A percentile compares a stretch with the other conserved stretches of the same genome.
These are phyloP conservation scores for Daubentonia madagascariensis DNA, from an alignment of 2,113 vertebrate species.

Conservation along the genomic window DNA sequence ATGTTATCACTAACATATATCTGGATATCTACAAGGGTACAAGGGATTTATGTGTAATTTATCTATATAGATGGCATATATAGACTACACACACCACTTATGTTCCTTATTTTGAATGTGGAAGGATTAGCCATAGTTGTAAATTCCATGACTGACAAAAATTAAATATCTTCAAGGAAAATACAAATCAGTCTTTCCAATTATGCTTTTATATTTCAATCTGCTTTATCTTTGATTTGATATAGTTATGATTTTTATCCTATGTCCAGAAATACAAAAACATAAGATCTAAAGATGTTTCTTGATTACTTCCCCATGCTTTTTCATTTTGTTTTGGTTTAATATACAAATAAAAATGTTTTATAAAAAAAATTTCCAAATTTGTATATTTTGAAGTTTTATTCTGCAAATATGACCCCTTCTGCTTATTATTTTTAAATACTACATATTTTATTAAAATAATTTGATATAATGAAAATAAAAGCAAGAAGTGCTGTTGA, in stretches of 20 bases:
- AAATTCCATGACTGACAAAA: not conserved
- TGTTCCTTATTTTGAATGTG: not conserved
- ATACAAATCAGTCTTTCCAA: not conserved
- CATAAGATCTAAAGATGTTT: not conserved
- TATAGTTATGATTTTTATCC: not conserved
- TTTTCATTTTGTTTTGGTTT: conserved; percentile 18
- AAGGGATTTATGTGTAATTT: not conserved
- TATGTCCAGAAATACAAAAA: not conserved
- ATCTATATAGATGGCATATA: not conserved
- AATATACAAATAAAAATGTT: not conserved
- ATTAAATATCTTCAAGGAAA: not conserved
- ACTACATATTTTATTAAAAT: not conserved
- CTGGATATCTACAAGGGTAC: not conserved
- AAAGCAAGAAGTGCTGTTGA: not conserved
- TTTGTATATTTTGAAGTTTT: conserved; percentile 2
- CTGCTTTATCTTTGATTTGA: not conserved
- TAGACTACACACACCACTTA: not conserved
- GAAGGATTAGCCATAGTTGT: not conserved
- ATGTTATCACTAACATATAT: not conserved
- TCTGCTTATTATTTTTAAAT: not conserved
- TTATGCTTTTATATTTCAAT: not conserved
- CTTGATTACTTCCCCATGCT: not conserved
- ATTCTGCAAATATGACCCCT: not conserved
- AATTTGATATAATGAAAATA: not conserved
- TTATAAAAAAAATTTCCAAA: not conserved